phyloP scores from a whole-genome alignment of 2,888 invertebrate genomes.

The Conistra vaccinii region DNA sequence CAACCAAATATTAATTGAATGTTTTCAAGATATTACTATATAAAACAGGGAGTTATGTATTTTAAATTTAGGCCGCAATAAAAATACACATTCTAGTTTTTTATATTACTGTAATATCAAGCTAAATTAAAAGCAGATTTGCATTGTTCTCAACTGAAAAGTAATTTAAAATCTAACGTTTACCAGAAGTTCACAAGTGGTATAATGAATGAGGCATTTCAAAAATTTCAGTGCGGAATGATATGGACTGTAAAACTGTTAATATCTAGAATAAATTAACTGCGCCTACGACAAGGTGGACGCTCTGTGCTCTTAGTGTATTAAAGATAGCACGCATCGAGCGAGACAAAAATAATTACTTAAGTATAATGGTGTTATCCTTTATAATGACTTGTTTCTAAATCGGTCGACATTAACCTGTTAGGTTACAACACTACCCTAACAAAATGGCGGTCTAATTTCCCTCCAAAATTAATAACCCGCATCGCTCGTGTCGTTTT shows the following conservation, averaged over 20 bases:
- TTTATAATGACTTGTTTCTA: conserved; percentile 42
- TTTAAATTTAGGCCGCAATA: background rate
- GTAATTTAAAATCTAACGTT: background rate
- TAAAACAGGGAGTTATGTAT: background rate
- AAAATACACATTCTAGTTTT: background rate
- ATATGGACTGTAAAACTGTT: conserved; percentile 47
- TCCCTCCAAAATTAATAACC: conserved; percentile 84
- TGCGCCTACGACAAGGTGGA: conserved; percentile 43
- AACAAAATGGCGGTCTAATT: conserved; percentile 83
- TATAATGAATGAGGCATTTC: conserved; percentile 35
- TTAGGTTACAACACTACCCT: conserved; percentile 72
- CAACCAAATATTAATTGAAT: background rate
- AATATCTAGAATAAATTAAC: conserved; percentile 52
- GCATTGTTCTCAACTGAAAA: background rate
- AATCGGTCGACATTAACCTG: conserved; percentile 66
- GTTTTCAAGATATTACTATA: background rate
- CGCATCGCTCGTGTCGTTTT: conserved; percentile 84
- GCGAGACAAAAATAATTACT: conserved; percentile 32
- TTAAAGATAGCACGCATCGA: conserved; percentile 37
- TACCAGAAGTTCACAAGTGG: background rate
- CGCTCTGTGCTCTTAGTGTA: conserved; percentile 33
- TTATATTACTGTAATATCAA: background rate
- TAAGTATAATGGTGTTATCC: conserved; percentile 35
- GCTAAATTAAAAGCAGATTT: background rate
- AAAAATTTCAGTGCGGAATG: conserved; percentile 34